Evolutionary conservation across 2,888 invertebrate genomes (phyloP).

Genomic region (Lutraria lutraria): DNA sequence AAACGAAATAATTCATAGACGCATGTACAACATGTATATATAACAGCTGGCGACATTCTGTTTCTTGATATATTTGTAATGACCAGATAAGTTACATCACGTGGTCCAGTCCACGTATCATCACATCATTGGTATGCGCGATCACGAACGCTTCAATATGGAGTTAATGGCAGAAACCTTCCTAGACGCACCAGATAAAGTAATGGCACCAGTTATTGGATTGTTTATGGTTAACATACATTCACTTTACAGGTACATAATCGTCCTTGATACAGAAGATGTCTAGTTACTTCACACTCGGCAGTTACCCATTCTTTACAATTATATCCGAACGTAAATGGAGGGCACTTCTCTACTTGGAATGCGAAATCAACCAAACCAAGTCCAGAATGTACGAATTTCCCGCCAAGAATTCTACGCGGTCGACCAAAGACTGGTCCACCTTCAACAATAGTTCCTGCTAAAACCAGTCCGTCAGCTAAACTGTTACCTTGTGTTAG

Average conservation of each 20-base stretch:
- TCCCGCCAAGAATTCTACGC: conserved; percentile 63
- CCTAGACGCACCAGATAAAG: too few species aligned
- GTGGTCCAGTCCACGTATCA: too few species aligned
- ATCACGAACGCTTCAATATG: too few species aligned
- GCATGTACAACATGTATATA: too few species aligned
- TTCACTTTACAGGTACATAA: conserved; percentile 65
- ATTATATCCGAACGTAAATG: conserved; percentile 51
- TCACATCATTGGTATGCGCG: too few species aligned
- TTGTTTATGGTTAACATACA: conserved; percentile 45
- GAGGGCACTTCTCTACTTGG: conserved; percentile 54
- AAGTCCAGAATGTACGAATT: conserved; percentile 56
- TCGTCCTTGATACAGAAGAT: conserved; percentile 44
- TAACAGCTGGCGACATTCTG: too few species aligned
- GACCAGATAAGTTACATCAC: too few species aligned
- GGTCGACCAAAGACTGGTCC: conserved; percentile 61
- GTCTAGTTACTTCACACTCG: conserved; percentile 61
- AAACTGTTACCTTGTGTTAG: conserved; percentile 42
- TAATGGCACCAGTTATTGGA: too few species aligned
- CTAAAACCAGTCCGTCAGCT: conserved; percentile 62
- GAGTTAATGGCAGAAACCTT: too few species aligned
- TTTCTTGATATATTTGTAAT: too few species aligned
- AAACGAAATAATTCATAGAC: too few species aligned
- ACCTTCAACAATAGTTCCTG: conserved; percentile 67
- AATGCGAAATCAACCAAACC: conserved; percentile 35
- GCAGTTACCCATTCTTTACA: conserved; percentile 54